phyloP scores from a whole-genome alignment of 2,888 invertebrate genomes.

The Mongoloraphidia duomilia region DNA sequence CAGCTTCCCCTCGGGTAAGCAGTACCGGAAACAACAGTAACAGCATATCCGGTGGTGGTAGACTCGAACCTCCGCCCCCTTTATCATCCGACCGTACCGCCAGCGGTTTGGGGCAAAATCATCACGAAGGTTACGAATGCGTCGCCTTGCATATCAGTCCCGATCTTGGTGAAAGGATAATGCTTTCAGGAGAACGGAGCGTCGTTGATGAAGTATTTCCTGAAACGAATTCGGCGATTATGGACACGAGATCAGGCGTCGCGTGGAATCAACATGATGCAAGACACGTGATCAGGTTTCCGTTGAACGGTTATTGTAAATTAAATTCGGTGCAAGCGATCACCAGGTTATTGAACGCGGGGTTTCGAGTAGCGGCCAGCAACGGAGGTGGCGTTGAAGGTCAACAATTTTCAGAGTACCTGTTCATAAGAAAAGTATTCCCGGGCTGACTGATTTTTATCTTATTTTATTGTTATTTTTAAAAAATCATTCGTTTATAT shows the following conservation, averaged over 20 bases:
- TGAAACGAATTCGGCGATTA: slow-evolving; percentile 62
- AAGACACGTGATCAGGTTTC: slow-evolving; percentile 70
- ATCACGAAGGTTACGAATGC: slow-evolving; percentile 50
- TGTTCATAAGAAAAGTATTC: slow-evolving; percentile 47
- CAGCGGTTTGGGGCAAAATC: slow-evolving; percentile 16
- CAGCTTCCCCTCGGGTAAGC: slow-evolving; percentile 12
- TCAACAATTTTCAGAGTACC: slow-evolving; percentile 79
- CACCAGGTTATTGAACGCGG: slow-evolving; percentile 62
- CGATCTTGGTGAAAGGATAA: slow-evolving; percentile 65
- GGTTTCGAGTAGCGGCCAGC: slow-evolving; percentile 66
- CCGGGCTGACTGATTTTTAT: slow-evolving; percentile 22
- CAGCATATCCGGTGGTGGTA: slow-evolving; percentile 7
- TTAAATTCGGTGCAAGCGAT: slow-evolving; percentile 80
- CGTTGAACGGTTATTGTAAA: slow-evolving; percentile 78
- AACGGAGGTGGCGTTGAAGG: slow-evolving; percentile 80
- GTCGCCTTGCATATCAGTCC: slow-evolving; percentile 68
- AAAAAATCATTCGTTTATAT: neutral
- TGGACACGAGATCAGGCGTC: slow-evolving; percentile 64
- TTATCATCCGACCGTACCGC: slow-evolving; percentile 18
- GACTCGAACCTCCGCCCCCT: slow-evolving; percentile 10
- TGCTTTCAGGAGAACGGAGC: slow-evolving; percentile 65
- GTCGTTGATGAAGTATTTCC: slow-evolving; percentile 64
- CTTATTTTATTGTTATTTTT: neutral
- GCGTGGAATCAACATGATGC: slow-evolving; percentile 72
- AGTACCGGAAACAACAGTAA: slow-evolving; percentile 6